These are phyloP conservation scores for Tricholauxania praeusta DNA, from an alignment of 2,888 invertebrate genomes.

Conservation along the genomic window DNA sequence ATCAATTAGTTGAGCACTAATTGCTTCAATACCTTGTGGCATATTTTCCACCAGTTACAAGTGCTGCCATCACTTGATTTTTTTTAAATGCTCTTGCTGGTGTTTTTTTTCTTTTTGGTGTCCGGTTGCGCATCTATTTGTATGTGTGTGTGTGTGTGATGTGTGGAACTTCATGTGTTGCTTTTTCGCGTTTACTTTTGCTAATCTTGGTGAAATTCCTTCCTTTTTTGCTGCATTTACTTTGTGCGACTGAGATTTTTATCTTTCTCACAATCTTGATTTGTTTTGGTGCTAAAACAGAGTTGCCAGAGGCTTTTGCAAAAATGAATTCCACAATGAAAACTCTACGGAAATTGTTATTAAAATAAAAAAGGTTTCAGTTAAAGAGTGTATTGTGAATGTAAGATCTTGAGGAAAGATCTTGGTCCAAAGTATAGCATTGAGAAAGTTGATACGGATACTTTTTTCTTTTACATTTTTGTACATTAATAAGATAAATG, in stretches of 20 bases:
- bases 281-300: background rate
- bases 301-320: constrained; percentile 2
- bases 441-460: too few relatives aligned
- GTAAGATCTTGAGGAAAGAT: too few relatives aligned
- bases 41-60: constrained; percentile 54
- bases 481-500: too few relatives aligned
- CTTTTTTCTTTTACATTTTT: too few relatives aligned
- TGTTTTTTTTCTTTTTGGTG: constrained; percentile 4
- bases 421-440: too few relatives aligned
- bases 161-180: background rate
- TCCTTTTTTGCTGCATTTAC: constrained; percentile 1
- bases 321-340: too few relatives aligned
- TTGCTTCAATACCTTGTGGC: constrained; percentile 67
- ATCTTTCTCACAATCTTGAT: constrained; percentile 28
- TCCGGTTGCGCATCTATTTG: background rate
- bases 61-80: constrained; percentile 20
- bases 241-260: constrained; percentile 27
- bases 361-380: too few relatives aligned
- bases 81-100: background rate
- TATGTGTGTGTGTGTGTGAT: background rate
- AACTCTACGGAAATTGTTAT: too few relatives aligned
- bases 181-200: constrained; percentile 6
- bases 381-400: too few relatives aligned
- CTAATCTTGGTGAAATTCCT: constrained; percentile 31
- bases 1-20: constrained; percentile 69